phyloP scores from a whole-genome alignment of 2,113 vertebrate species.

The Aspidoscelis tigris region DNA sequence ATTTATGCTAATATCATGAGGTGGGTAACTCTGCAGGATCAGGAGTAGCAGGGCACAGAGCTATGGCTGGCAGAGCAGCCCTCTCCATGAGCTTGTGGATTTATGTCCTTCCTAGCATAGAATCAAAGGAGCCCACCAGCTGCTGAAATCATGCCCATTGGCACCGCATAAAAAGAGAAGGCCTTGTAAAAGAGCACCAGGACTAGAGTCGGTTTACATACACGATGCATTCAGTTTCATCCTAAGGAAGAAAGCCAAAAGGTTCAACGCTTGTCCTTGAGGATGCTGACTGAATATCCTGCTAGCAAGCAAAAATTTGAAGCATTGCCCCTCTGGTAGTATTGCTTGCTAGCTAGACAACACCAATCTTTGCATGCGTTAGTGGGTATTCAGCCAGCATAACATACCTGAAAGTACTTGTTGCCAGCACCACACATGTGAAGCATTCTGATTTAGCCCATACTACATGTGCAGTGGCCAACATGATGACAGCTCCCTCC shows the following conservation, averaged over 20 bases:
- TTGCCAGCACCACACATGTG: too few relatives aligned
- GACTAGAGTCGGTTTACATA: neutral
- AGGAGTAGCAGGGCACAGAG: neutral
- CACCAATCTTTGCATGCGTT: too few relatives aligned
- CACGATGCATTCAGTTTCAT: neutral
- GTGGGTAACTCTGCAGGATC: neutral
- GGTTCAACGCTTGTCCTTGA: neutral
- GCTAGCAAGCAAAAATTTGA: too few relatives aligned
- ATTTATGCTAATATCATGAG: conserved; percentile 10
- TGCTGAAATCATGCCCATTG: neutral
- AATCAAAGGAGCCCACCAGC: conserved; percentile 27
- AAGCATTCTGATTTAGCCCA: too few relatives aligned
- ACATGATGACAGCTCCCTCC: too few relatives aligned
- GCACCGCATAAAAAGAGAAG: neutral
- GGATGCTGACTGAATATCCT: too few relatives aligned
- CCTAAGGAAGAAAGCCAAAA: too few relatives aligned
- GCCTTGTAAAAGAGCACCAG: conserved; percentile 13
- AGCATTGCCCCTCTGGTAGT: too few relatives aligned
- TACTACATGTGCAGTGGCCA: too few relatives aligned
- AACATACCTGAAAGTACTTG: too few relatives aligned
- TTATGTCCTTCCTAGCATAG: conserved; percentile 13
- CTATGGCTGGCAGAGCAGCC: conserved; percentile 6
- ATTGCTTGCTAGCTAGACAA: too few relatives aligned
- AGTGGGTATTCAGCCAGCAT: too few relatives aligned
- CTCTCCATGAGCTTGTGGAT: conserved; percentile 8